Base-by-base conservation (phyloP, 1,140 invertebrate genomes). In the Drosophila tropicalis region DNA sequence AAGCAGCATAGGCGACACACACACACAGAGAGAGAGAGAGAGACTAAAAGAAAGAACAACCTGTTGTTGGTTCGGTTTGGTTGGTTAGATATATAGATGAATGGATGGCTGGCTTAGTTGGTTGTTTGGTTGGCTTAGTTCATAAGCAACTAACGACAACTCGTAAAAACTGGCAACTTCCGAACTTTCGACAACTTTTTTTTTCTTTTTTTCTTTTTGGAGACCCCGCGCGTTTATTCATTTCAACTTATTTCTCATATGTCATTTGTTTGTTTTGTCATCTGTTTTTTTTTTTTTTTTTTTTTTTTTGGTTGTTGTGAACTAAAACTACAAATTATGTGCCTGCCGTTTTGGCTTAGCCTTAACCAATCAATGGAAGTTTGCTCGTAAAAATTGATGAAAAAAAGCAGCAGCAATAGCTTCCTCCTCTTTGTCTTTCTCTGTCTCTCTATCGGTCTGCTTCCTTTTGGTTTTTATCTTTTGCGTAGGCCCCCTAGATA, bases 271-370 rank as follows among this genome's bases (percentile, higher is more conserved):
- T 58, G 56, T 58, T 17, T 36, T 56, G 22, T 56, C 25, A 55
- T 55, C 25, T 29, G n/a, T 51, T 22, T 22, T 51, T 47, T 22
- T 51, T 17, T 6, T 15, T 51, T 22, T 22, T 51, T 47, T 22
- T 51, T 17, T 6, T 15, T 19, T 47, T 10, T 12, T 12, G 1
- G 19, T 51, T 10, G 44, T 51, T 22, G 3, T 10, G 7, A 6
- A 32, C 56, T 58, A 58, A 58, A 58, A 58, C 56, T 58, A 58
- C 56, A 58, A 58, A 58, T 58, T 58, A 58, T 58, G 56, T 58
- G 56, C 22, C 29, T 36, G 56, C 56, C 56, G 56, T 58, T 58
- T 58, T 58, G 56, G 56, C 56, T 58, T 58, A 58, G 32, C 56
- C 56, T 17, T 17, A 58, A 56, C 54, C 25, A 25, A 58, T 58